Conservation (phyloP, 2,113 vertebrate genomes). For the Sander vitreus region DNA sequence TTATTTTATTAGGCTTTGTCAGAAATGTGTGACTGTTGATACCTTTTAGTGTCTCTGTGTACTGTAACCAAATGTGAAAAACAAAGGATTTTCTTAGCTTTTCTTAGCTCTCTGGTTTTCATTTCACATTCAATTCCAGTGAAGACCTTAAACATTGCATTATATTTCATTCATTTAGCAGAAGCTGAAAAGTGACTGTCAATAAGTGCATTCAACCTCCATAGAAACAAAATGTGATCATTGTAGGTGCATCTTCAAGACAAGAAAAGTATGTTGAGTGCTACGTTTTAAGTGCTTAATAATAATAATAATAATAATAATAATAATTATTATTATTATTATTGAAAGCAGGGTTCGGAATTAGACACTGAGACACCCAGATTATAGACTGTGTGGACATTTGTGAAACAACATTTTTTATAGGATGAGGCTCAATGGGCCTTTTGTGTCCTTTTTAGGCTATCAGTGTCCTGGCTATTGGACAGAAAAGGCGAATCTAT, state of each 20-base stretch:
- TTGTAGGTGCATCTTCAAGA: no score
- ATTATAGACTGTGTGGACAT: not conserved
- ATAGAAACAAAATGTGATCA: not conserved
- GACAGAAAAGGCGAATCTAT: constrained; percentile 94
- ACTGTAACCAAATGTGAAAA: not conserved
- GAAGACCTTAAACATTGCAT: no score
- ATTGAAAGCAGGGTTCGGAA: no score
- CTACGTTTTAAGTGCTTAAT: not conserved
- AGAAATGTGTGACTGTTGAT: not conserved
- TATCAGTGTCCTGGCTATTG: constrained; percentile 88
- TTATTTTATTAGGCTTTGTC: not conserved
- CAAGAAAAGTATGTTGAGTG: not conserved
- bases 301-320: no score
- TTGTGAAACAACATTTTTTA: not conserved
- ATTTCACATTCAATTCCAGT: no score
- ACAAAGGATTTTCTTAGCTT: no score
- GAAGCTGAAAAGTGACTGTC: not conserved
- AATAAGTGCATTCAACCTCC: not conserved
- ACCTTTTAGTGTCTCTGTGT: not conserved
- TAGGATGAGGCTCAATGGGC: not conserved
- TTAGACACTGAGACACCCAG: no score
- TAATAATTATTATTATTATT: no score
- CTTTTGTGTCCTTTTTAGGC: constrained; percentile 82
- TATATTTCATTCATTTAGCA: not conserved
- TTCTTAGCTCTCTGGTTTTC: no score